Evolutionary conservation across 1,140 invertebrate genomes (phyloP).

Genomic region (Oppia nitens): DNA sequence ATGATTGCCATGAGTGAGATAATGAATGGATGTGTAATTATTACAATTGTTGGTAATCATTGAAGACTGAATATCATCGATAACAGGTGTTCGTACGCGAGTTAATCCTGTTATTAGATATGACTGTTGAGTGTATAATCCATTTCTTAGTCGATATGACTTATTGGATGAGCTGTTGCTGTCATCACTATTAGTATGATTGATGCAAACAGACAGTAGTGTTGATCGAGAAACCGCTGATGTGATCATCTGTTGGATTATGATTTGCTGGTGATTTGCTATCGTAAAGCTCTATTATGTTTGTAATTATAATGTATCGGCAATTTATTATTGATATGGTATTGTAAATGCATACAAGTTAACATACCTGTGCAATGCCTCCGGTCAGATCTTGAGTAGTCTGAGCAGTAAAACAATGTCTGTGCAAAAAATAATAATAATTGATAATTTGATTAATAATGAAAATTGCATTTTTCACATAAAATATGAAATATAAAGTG

Average conservation of each 20-base stretch:
- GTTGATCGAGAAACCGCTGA: slow-evolving; percentile 52
- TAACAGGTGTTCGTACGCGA: slow-evolving; percentile 34
- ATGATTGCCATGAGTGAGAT: background rate
- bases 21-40: background rate
- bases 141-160: slow-evolving; percentile 36
- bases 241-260: slow-evolving; percentile 49
- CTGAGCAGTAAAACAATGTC: slow-evolving; percentile 41
- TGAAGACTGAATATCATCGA: background rate
- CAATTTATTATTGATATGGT: slow-evolving; percentile 45
- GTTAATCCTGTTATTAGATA: slow-evolving; percentile 54
- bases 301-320: slow-evolving; percentile 43
- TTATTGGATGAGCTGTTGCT: background rate
- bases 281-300: slow-evolving; percentile 41
- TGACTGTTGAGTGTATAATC: slow-evolving; percentile 46
- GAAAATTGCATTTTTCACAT: too few species aligned
- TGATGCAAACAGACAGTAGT: slow-evolving; percentile 45
- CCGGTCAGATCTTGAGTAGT: slow-evolving; percentile 58
- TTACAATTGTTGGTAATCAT: too few species aligned
- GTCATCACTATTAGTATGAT: slow-evolving; percentile 31
- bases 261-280: slow-evolving; percentile 41
- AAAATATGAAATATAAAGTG: background rate
- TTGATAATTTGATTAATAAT: too few species aligned
- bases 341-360: slow-evolving; percentile 21
- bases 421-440: slow-evolving; percentile 13
- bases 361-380: slow-evolving; percentile 46